Evolutionary conservation across 2,113 vertebrate species (phyloP).

Genomic region (Microcebus murinus): DNA sequence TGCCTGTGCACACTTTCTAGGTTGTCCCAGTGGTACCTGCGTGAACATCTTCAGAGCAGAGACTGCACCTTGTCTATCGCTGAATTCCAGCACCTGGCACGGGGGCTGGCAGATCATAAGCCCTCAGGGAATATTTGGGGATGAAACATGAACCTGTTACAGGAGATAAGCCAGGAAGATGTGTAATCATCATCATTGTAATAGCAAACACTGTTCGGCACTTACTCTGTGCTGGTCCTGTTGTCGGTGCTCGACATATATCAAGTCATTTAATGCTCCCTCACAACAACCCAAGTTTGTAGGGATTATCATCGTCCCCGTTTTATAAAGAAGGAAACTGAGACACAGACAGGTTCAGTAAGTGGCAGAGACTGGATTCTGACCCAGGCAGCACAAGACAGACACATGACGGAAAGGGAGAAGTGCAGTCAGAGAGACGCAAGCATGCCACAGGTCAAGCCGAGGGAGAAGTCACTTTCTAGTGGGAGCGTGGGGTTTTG

Average conservation of each 20-base stretch:
- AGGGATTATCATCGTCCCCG: not conserved
- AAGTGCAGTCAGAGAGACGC: not conserved
- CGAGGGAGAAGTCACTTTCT: not conserved
- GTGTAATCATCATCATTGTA: no score
- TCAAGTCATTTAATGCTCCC: not conserved
- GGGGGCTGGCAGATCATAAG: not conserved
- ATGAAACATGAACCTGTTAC: not conserved
- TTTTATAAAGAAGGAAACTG: not conserved
- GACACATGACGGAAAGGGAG: accelerated
- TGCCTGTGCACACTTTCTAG: not conserved
- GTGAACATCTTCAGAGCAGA: not conserved
- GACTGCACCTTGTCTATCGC: no score
- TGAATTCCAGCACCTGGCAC: not conserved
- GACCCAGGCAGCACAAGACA: not conserved
- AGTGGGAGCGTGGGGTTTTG: not conserved
- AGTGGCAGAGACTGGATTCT: not conserved
- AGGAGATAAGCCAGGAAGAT: not conserved
- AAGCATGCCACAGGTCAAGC: not conserved
- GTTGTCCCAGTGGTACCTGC: not conserved
- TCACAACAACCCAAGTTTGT: not conserved
- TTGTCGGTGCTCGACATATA: not conserved
- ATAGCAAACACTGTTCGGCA: not conserved
- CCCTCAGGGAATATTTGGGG: not conserved
- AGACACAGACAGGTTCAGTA: not conserved
- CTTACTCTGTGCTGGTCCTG: not conserved